phyloP scores from a whole-genome alignment of 2,113 vertebrate genomes.

The human (Homo sapiens) region GRCh38 chrX:112138001-112138500 shows the following conservation, averaged over 20 bases:
- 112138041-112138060: background rate
- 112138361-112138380: background rate
- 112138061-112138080: background rate
- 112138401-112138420: background rate
- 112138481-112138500: background rate
- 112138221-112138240: background rate
- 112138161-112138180: background rate
- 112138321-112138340: background rate
- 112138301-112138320: background rate
- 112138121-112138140: background rate
- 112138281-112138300: background rate
- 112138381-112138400: background rate
- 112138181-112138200: background rate
- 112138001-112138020: background rate
- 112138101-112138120: background rate
- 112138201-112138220: background rate
- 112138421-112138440: background rate
- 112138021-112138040: background rate
- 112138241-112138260: background rate
- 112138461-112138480: background rate
- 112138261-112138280: background rate
- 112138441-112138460: background rate
- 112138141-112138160: background rate
- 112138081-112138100: background rate
- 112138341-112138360: background rate